A percentile compares a stretch with the other conserved stretches of the same genome.
Evolutionary conservation across 2,888 invertebrate species (phyloP).

Genomic region (Leucania comma): DNA sequence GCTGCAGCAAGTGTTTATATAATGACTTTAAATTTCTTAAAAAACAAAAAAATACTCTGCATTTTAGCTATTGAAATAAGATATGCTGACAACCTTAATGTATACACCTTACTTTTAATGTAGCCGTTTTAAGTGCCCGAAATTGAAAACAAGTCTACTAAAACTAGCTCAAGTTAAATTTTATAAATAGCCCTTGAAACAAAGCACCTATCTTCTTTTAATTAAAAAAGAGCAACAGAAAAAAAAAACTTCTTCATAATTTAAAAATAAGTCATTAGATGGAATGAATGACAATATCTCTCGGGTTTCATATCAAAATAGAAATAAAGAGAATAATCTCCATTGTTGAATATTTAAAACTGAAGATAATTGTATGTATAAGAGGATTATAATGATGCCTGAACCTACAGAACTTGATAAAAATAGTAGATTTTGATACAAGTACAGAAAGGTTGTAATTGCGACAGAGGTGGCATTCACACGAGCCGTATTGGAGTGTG

Average conservation of each 20-base stretch:
- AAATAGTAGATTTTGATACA: too few species aligned
- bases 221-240: constrained; percentile 26
- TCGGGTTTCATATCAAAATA: constrained; percentile 36
- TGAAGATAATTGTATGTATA: neutral
- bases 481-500: too few species aligned
- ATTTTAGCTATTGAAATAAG: neutral
- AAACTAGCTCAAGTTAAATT: constrained; percentile 4
- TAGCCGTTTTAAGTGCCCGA: neutral
- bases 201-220: constrained; percentile 3
- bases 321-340: constrained; percentile 31
- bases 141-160: neutral
- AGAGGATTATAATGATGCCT: constrained; percentile 9
- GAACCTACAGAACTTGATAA: neutral
- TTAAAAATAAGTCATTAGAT: constrained; percentile 39
- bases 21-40: too few species aligned
- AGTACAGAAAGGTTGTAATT: too few species aligned
- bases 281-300: constrained; percentile 31
- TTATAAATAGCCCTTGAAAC: neutral
- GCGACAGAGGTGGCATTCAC: too few species aligned
- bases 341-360: constrained; percentile 35
- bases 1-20: too few species aligned
- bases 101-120: neutral
- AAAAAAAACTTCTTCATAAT: constrained; percentile 21
- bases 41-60: neutral
- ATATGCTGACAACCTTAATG: neutral